Percentiles rank a stretch among this genome's conserved stretches.
These are phyloP conservation scores for Heliconius sara DNA, from an alignment of 2,888 invertebrate genomes.

Conservation along the genomic window DNA sequence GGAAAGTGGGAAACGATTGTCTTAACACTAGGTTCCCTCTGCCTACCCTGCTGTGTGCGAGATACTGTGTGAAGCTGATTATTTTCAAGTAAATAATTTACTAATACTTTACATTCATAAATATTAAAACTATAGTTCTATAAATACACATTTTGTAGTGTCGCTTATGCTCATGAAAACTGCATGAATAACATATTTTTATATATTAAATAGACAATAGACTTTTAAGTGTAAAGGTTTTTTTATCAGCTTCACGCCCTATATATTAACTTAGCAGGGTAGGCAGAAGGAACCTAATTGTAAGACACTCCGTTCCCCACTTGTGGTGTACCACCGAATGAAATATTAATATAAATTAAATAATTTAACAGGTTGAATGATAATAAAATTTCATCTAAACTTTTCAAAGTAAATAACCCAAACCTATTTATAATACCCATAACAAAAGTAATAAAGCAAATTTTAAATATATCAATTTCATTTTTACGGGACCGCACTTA, in stretches of 20 bases:
- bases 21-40: too few species aligned
- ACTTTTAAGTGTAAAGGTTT: neutral
- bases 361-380: neutral
- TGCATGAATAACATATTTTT: neutral
- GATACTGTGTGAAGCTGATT: too few species aligned
- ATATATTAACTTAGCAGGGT: too few species aligned
- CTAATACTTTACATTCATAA: constrained; percentile 5
- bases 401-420: neutral
- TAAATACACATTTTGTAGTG: too few species aligned
- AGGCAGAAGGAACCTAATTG: too few species aligned
- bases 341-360: too few species aligned
- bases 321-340: too few species aligned
- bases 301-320: too few species aligned
- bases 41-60: too few species aligned
- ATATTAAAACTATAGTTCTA: neutral
- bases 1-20: too few species aligned
- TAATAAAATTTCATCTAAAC: neutral
- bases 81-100: constrained; percentile 12
- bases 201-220: neutral
- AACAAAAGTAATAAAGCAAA: neutral
- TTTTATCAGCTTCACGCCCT: too few species aligned
- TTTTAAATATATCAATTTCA: constrained; percentile 20
- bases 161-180: neutral
- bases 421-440: neutral
- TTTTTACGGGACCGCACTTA: constrained; percentile 32